A percentile compares a stretch with the other conserved stretches of the same genome.
Evolutionary conservation across 2,113 vertebrate species (phyloP).

Genomic region (Festucalex cinctus): DNA sequence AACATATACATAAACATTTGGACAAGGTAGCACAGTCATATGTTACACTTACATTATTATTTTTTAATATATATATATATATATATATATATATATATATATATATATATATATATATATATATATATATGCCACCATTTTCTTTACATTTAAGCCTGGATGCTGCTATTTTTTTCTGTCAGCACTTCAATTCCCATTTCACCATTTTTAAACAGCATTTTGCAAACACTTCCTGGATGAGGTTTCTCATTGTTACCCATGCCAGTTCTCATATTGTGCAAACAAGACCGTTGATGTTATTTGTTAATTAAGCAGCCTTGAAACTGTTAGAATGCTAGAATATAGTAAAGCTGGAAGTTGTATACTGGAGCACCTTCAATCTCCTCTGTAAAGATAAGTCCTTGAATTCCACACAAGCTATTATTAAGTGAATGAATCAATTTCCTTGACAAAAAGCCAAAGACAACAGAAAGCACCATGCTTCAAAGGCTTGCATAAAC

Average conservation of each 20-base stretch:
- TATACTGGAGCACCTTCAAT: not conserved
- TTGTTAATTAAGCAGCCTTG: not conserved
- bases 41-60: no score
- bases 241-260: not conserved
- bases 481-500: constrained; percentile 36
- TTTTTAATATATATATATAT: no score
- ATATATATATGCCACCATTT: no score
- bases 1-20: no score
- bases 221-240: no score
- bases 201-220: no score
- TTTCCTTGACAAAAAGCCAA: constrained; percentile 1
- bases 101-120: no score
- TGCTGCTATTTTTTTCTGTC: not conserved
- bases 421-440: not conserved
- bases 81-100: no score
- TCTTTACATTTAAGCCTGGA: not conserved
- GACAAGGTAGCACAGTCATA: no score
- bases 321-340: not conserved
- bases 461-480: not conserved
- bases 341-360: no score
- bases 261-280: not conserved
- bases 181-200: no score
- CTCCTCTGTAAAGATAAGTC: not conserved
- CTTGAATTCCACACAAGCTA: not conserved
- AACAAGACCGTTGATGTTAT: not conserved